These are phyloP conservation scores for Loripinus fragilis DNA, from an alignment of 2,888 invertebrate genomes.

Conservation along the genomic window DNA sequence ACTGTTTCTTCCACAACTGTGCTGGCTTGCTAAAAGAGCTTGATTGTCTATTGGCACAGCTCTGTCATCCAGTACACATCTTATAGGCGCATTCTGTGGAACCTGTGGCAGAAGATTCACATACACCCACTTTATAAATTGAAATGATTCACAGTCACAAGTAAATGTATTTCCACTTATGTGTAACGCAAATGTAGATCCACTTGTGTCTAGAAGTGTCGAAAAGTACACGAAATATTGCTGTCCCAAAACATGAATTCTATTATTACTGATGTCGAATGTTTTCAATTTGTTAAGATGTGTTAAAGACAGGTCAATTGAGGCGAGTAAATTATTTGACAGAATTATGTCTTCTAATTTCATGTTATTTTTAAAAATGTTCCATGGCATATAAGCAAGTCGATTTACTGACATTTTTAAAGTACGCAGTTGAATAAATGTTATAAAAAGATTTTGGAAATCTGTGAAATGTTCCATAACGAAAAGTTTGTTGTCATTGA, in stretches of 20 bases:
- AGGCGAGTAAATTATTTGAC: neutral
- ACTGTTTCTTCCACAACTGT: neutral
- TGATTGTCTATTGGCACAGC: neutral
- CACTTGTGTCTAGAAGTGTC: neutral
- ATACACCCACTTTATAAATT: neutral
- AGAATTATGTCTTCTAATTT: too few relatives aligned
- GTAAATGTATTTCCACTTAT: neutral
- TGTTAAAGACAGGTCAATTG: neutral
- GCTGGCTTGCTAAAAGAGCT: neutral
- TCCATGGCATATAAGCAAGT: neutral
- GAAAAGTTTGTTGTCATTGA: neutral
- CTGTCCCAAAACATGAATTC: neutral
- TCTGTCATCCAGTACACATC: neutral
- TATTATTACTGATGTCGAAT: neutral
- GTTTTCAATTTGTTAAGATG: neutral
- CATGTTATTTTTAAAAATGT: neutral
- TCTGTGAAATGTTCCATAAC: neutral
- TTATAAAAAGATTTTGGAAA: neutral
- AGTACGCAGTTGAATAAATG: neutral
- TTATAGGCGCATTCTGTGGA: neutral
- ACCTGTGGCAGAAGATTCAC: neutral
- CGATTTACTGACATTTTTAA: neutral
- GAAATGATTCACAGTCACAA: neutral
- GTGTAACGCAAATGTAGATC: too few relatives aligned
- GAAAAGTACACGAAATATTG: neutral